Base-by-base conservation (phyloP, 1,140 invertebrate species). In the Littorina saxatilis region DNA sequence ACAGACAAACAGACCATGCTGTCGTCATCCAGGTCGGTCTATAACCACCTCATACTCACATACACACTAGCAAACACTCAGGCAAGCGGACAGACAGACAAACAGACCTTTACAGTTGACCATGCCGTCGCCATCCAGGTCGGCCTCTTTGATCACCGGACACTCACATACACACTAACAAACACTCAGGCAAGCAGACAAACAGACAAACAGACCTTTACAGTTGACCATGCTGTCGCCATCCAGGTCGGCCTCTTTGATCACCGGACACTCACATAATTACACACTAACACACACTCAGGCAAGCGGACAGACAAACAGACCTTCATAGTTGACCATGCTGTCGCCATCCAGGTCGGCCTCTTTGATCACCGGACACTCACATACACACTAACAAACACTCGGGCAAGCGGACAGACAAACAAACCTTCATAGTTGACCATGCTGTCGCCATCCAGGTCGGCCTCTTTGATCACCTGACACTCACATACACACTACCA, bases 141-240 rank as follows among this genome's bases (percentile, higher is more conserved):
- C 96, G 52, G 97, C 97, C 92, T 98, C 96, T 86, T 95, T 95
- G 86, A 98, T 99, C 97, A 0, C 97, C 97, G 32, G n/a, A n/a
- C n/a, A n/a, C n/a, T n/a, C n/a, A n/a, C 52, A 55, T 55, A 55
- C 52, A 55, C 52, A 55, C 13, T n/a, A 15, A 15, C 52, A 55
- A 55, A 55, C n/a, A 15, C n/a, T 55, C 13, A 15, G 13, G 52
- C 13, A 55, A 15, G 52, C n/a, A n/a, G 13, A n/a, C n/a, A n/a
- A n/a, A n/a, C n/a, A n/a, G n/a, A 50, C 47, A 50, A 20, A 63
- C 58, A n/a, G 11, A 63, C 58, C 87, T 73, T 88, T 83, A 68
- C 86, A 89, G 78, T 89, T 87, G 11, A 89, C 86, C 73, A 87
- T 81, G 43, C 88, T 87, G 88, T 98, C 96, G 0, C 96, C 96